Base-by-base conservation (phyloP, 2,113 vertebrate species). In the Nesogale talazaci region DNA sequence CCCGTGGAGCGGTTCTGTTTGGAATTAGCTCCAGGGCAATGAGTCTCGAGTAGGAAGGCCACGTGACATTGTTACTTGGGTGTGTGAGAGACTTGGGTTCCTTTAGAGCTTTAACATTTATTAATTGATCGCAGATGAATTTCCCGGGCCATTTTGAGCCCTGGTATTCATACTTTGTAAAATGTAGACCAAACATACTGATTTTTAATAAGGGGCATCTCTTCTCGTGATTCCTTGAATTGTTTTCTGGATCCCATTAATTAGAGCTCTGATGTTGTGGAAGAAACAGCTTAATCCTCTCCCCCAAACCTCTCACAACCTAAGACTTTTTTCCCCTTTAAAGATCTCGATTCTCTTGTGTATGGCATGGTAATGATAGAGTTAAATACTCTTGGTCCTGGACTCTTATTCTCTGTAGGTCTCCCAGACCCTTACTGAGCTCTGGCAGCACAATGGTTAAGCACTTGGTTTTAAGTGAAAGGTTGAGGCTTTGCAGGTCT, bases 101-200 rank as follows among this genome's bases (percentile, higher is more conserved):
- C 70, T 10, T 25, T 59, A 23, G 10, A 61, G 27, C 75, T 76
- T 52, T 83, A 81, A 89, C 12, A 70, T 86, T 83, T 83, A 85
- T 80, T 56, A 89, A 22, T 19, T 90, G 38, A 83, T 67, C 40
- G 57, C 83, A 93, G n/a, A 82, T 46, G n/a, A 36, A 83, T 87
- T 93, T 83, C 72, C 59, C 57, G 82, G 76, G 19, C 29, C 76
- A 52, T 79, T 83, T 72, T 84, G 67, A 92, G 56, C 34, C 34
- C 42, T 9, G 57, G 31, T 57, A 74, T 90, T 57, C 38, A 75
- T 29, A 79, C 63, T 59, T 61, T n/a, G 63, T 12, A 79, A 23
- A 77, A 74, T 81, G 29, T 70, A 84, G 86, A 69, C 72, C 56
- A 94, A 38, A 59, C 6, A 79, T 3, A 63, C 19, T 65, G 59